Conservation (phyloP, 2,888 invertebrate genomes). For the Atethmia centrago region DNA sequence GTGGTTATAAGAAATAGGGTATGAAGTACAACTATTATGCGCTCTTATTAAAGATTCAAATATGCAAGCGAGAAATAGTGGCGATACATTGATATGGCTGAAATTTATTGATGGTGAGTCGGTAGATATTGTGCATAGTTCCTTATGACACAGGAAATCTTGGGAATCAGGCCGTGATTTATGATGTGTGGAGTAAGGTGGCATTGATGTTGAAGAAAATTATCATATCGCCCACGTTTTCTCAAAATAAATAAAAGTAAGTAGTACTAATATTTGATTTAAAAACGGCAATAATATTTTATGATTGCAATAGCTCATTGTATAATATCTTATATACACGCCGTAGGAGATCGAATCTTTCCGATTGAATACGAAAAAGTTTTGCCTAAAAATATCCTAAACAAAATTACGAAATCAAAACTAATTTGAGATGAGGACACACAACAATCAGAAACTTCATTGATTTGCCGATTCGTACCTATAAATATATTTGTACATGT, state of each 20-base stretch:
- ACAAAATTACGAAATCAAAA: conserved; percentile 12
- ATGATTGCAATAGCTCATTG: conserved; percentile 1
- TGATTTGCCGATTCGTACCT: conserved; percentile 43
- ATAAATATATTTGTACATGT: conserved; percentile 24
- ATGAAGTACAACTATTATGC: conserved; percentile 63
- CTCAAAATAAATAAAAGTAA: conserved; percentile 46
- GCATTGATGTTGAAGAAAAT: conserved; percentile 40
- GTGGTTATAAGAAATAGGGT: conserved; percentile 62
- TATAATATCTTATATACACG: conserved; percentile 1
- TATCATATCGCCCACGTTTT: conserved; percentile 56
- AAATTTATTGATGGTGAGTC: conserved; percentile 58
- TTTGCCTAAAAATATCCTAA: background rate
- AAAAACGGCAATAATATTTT: conserved; percentile 37
- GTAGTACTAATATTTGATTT: conserved; percentile 37
- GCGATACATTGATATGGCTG: conserved; percentile 65
- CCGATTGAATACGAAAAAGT: background rate
- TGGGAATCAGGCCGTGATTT: conserved; percentile 60
- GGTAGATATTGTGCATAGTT: conserved; percentile 62
- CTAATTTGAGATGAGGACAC: conserved; percentile 23
- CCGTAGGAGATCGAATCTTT: background rate
- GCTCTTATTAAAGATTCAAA: conserved; percentile 73
- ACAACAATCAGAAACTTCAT: conserved; percentile 53
- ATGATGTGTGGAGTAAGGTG: conserved; percentile 53
- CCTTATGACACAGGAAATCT: conserved; percentile 64
- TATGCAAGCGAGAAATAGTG: conserved; percentile 70